Conservation (phyloP, 2,797 vertebrate species). For the Sebastes minor region DNA sequence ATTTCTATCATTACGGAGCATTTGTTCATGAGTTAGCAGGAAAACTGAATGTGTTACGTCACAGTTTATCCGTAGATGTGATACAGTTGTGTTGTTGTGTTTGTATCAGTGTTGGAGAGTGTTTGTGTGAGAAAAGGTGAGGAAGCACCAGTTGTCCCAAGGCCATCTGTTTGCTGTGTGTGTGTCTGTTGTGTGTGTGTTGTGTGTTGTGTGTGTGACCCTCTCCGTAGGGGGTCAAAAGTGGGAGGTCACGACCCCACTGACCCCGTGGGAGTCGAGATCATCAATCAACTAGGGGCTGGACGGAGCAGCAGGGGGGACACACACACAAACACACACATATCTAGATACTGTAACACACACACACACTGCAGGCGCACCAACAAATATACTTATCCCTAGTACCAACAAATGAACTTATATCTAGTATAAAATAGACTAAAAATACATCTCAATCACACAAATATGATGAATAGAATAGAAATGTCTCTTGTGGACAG, state of each 20-base stretch:
- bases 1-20: not conserved
- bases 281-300: slow-evolving; percentile 86
- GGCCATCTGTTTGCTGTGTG: slow-evolving; percentile 80
- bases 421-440: not conserved
- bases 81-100: slow-evolving; percentile 8
- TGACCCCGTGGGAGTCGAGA: slow-evolving; percentile 84
- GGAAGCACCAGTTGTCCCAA: slow-evolving; percentile 71
- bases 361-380: not conserved
- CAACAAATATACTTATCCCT: too few relatives aligned
- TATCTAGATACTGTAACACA: slow-evolving; percentile 21
- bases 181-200: slow-evolving; percentile 35
- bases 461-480: not conserved
- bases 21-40: not conserved
- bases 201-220: slow-evolving; percentile 49
- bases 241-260: slow-evolving; percentile 81
- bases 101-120: not conserved
- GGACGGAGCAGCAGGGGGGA: slow-evolving; percentile 78
- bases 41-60: not conserved
- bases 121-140: slow-evolving; percentile 67
- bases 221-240: slow-evolving; percentile 80
- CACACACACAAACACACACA: not conserved
- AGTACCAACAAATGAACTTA: not conserved
- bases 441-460: not conserved
- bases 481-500: not conserved
- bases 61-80: not conserved